Conservation (phyloP, 2,113 vertebrate genomes). For the Nestor notabilis region DNA sequence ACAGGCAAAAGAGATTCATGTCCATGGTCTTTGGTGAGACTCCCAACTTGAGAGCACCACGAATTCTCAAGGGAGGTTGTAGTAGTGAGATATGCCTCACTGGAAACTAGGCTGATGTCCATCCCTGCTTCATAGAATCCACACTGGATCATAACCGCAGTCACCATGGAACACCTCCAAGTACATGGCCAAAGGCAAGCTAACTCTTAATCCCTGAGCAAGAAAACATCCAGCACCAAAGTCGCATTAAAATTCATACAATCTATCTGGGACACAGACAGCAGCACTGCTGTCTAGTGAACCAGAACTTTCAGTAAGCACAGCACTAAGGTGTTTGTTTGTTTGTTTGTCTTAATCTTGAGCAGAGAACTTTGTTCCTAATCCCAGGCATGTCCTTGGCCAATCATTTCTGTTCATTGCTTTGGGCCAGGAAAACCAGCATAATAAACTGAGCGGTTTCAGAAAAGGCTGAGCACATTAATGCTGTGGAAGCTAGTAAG, state of each 20-base stretch:
- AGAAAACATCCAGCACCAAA: background rate
- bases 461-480: background rate
- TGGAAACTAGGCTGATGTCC: background rate
- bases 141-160: background rate
- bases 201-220: background rate
- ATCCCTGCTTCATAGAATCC: background rate
- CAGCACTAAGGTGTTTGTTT: background rate
- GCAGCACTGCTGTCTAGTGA: background rate
- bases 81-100: background rate
- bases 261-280: background rate
- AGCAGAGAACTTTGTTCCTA: background rate
- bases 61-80: background rate
- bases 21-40: background rate
- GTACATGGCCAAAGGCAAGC: background rate
- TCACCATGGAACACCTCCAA: background rate
- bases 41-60: background rate
- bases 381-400: constrained; percentile 6
- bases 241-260: background rate
- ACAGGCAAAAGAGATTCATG: background rate
- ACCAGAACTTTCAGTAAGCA: background rate
- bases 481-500: background rate
- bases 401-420: background rate
- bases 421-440: background rate
- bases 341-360: constrained; percentile 1
- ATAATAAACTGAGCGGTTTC: background rate